Conservation (phyloP, 2,888 invertebrate species). For the Hedya salicella region DNA sequence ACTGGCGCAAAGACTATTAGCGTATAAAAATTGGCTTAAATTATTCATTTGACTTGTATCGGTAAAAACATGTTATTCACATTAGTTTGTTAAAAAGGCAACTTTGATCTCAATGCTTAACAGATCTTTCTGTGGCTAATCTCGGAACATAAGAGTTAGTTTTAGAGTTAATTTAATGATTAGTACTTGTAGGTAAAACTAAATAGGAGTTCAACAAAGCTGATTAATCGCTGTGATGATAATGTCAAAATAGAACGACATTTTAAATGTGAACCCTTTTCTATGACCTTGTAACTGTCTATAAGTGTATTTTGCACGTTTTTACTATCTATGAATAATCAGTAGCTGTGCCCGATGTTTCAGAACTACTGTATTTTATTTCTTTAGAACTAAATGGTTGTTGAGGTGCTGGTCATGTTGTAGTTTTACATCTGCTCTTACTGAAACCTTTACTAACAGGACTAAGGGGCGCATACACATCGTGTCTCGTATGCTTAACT, state of each 20-base stretch:
- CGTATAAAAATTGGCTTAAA: neutral
- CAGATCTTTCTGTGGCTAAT: slow-evolving; percentile 48
- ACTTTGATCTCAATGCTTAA: slow-evolving; percentile 48
- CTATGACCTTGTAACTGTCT: slow-evolving; percentile 36
- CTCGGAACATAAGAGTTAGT: slow-evolving; percentile 46
- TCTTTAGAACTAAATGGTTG: neutral
- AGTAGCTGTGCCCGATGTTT: slow-evolving; percentile 9
- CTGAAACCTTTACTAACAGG: no score
- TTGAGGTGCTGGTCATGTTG: slow-evolving; percentile 2
- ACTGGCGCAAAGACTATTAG: neutral
- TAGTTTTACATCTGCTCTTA: neutral
- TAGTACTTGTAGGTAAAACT: slow-evolving; percentile 20
- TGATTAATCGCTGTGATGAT: slow-evolving; percentile 58
- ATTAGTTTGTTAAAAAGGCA: slow-evolving; percentile 18
- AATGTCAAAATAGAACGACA: slow-evolving; percentile 28
- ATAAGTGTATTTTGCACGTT: slow-evolving; percentile 32
- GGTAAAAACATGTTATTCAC: slow-evolving; percentile 2
- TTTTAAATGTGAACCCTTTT: slow-evolving; percentile 36
- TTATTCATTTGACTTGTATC: neutral
- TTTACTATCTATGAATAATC: slow-evolving; percentile 25
- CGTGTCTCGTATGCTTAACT: no score
- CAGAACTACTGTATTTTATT: slow-evolving; percentile 7
- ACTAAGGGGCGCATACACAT: no score
- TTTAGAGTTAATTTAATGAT: slow-evolving; percentile 32
- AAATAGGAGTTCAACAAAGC: slow-evolving; percentile 55